These are phyloP conservation scores for Latrodectus hesperus DNA, from an alignment of 2,888 invertebrate species.

Conservation along the genomic window DNA sequence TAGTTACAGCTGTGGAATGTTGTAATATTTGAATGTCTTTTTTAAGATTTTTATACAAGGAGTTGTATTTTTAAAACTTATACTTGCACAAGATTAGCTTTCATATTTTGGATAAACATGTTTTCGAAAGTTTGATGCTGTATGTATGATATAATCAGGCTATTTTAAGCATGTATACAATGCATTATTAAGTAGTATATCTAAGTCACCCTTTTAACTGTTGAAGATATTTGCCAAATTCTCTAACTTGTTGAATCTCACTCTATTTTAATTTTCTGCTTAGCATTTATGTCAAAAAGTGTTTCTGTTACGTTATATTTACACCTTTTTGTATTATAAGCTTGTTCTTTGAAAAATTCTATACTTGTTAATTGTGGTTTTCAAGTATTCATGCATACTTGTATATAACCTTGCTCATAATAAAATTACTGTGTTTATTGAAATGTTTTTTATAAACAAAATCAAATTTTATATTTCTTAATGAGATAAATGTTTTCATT, in stretches of 20 bases:
- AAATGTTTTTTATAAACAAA: no score
- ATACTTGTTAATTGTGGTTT: slow-evolving; percentile 61
- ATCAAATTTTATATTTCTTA: no score
- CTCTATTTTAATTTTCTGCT: slow-evolving; percentile 51
- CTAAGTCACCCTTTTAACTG: slow-evolving; percentile 43
- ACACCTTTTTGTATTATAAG: slow-evolving; percentile 64
- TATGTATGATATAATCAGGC: slow-evolving; percentile 53
- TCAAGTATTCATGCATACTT: slow-evolving; percentile 52
- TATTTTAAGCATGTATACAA: slow-evolving; percentile 39
- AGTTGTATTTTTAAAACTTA: slow-evolving; percentile 59
- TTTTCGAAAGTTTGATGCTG: slow-evolving; percentile 60
- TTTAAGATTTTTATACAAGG: slow-evolving; percentile 52
- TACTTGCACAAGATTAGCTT: slow-evolving; percentile 62
- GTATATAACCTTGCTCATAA: slow-evolving; percentile 46
- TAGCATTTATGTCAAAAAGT: slow-evolving; percentile 53
- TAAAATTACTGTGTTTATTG: slow-evolving; percentile 8
- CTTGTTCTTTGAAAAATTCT: slow-evolving; percentile 65
- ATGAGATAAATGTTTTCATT: no score
- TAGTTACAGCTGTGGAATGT: slow-evolving; percentile 20
- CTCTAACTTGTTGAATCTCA: slow-evolving; percentile 66
- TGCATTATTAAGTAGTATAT: slow-evolving; percentile 33
- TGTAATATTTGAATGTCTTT: slow-evolving; percentile 45
- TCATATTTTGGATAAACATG: slow-evolving; percentile 64
- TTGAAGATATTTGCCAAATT: slow-evolving; percentile 51
- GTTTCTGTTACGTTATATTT: slow-evolving; percentile 63